A percentile compares a stretch with the other conserved stretches of the same genome.
Conservation (phyloP, 1,140 invertebrate species). For the Drosophila varians region DNA sequence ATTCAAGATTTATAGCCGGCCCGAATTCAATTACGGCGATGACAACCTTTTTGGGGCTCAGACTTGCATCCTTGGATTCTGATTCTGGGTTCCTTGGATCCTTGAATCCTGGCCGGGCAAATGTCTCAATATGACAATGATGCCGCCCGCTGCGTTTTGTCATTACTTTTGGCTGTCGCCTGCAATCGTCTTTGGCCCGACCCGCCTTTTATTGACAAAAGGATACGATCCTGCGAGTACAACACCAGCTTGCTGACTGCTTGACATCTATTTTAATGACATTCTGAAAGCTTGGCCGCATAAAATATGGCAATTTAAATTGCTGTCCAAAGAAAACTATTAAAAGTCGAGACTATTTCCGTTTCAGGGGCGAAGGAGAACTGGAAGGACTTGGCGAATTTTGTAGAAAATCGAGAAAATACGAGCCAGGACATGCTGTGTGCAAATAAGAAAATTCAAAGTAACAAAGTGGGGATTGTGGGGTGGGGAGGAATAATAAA, state of each 20-base stretch:
- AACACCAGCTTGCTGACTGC: slow-evolving; percentile 21
- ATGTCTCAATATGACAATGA: slow-evolving; percentile 81
- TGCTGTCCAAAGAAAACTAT: slow-evolving; percentile 60
- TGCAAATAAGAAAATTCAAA: slow-evolving; percentile 35
- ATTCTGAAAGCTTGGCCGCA: slow-evolving; percentile 68
- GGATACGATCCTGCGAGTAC: slow-evolving; percentile 22
- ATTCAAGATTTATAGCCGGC: slow-evolving; percentile 40
- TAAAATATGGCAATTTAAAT: slow-evolving; percentile 77
- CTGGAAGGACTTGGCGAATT: no score
- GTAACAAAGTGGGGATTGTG: not conserved
- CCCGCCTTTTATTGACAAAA: slow-evolving; percentile 26
- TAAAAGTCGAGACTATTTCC: slow-evolving; percentile 59
- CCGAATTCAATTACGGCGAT: slow-evolving; percentile 40
- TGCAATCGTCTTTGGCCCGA: slow-evolving; percentile 47
- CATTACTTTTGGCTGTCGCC: slow-evolving; percentile 75
- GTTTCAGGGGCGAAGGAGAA: no score
- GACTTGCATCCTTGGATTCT: slow-evolving; percentile 10
- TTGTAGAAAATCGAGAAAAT: slow-evolving; percentile 1
- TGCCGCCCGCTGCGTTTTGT: slow-evolving; percentile 74
- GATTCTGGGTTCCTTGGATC: slow-evolving; percentile 7
- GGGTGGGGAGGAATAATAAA: slow-evolving; percentile 11
- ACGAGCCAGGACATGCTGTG: slow-evolving; percentile 16
- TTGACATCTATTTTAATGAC: slow-evolving; percentile 75
- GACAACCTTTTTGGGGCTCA: slow-evolving; percentile 40
- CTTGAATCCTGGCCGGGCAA: slow-evolving; percentile 23